phyloP scores from a whole-genome alignment of 2,113 vertebrate species.

The Lamprotornis superbus region DNA sequence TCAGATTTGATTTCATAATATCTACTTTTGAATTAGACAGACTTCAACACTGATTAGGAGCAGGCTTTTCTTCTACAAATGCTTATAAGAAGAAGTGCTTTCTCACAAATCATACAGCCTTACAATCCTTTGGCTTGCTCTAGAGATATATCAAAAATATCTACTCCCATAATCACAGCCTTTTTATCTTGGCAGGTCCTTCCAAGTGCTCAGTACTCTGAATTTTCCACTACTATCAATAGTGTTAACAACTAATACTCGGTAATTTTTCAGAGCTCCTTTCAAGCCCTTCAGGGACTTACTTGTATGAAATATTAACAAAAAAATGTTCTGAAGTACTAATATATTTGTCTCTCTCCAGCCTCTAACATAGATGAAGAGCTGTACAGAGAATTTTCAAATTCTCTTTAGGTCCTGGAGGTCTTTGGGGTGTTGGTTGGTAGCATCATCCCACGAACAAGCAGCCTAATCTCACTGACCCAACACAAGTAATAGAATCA shows the following conservation, averaged over 20 bases:
- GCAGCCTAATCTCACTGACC: fast-evolving
- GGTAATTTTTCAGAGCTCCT: neutral
- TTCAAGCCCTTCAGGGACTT: conserved; percentile 17
- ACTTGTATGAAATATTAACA: conserved; percentile 10
- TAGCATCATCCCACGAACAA: neutral
- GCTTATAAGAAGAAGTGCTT: neutral
- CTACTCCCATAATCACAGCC: neutral
- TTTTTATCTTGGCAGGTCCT: neutral
- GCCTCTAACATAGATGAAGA: neutral
- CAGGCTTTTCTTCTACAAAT: neutral
- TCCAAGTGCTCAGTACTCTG: neutral
- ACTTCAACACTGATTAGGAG: conserved; percentile 2
- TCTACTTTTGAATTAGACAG: neutral
- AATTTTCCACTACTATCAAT: neutral
- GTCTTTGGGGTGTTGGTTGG: fast-evolving
- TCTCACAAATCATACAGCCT: neutral
- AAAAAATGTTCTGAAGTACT: neutral
- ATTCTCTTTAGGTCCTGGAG: neutral
- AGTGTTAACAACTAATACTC: neutral
- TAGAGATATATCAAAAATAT: neutral
- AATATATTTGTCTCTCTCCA: neutral
- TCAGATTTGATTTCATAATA: neutral
- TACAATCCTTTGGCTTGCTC: neutral
- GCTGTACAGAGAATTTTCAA: neutral
- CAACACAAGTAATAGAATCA: fast-evolving